phyloP scores from a whole-genome alignment of 2,888 invertebrate species.

The Macaria liturata region DNA sequence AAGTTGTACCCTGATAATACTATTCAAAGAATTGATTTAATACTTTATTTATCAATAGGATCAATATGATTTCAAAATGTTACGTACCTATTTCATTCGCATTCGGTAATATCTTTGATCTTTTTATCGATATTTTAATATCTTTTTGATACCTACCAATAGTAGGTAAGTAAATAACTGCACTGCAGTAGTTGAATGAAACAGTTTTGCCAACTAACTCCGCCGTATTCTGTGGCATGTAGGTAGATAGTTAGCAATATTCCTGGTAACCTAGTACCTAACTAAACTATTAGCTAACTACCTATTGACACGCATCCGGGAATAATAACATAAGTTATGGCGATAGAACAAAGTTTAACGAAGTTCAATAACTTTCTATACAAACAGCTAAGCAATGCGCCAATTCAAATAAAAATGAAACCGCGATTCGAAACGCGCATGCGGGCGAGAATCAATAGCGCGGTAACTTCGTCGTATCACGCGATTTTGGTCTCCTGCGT shows the following conservation, averaged over 20 bases:
- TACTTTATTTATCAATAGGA: slow-evolving; percentile 16
- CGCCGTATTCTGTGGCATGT: slow-evolving; percentile 12
- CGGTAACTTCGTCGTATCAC: slow-evolving; percentile 29
- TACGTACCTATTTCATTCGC: slow-evolving; percentile 5
- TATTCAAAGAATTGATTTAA: slow-evolving; percentile 21
- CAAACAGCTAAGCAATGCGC: slow-evolving; percentile 23
- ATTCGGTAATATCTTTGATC: slow-evolving; percentile 21
- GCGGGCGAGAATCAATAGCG: slow-evolving; percentile 35
- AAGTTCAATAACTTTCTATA: slow-evolving; percentile 26
- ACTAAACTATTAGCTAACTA: slow-evolving; percentile 3
- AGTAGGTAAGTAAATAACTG: slow-evolving; percentile 7
- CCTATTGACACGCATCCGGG: slow-evolving; percentile 12
- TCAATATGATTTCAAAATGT: slow-evolving; percentile 4
- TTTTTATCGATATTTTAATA: slow-evolving; percentile 15
- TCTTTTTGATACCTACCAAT: no score
- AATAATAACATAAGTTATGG: slow-evolving; percentile 4
- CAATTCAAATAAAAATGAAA: slow-evolving; percentile 28
- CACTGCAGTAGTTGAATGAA: slow-evolving; percentile 18
- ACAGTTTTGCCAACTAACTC: slow-evolving; percentile 3
- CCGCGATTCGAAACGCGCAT: slow-evolving; percentile 32
- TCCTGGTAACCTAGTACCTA: slow-evolving; percentile 5
- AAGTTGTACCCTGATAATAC: slow-evolving; percentile 10
- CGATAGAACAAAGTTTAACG: slow-evolving; percentile 14
- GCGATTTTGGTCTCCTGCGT: slow-evolving; percentile 31
- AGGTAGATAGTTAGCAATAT: slow-evolving; percentile 10